phyloP scores from a whole-genome alignment of 2,888 invertebrate genomes.

The Philaethria dido region DNA sequence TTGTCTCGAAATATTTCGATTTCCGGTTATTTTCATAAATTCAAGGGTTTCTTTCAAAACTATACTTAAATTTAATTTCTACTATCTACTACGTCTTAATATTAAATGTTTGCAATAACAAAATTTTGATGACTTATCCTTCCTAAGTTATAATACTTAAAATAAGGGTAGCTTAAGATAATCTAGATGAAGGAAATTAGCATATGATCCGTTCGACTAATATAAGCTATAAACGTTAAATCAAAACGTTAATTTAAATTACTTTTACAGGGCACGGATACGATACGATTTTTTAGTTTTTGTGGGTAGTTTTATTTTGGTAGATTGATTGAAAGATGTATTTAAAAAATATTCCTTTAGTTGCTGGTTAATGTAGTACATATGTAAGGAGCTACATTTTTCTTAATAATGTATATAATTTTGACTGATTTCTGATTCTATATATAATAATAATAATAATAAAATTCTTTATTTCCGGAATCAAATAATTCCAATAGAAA shows the following conservation, averaged over 20 bases:
- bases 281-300: slow-evolving; percentile 40
- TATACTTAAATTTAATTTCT: slow-evolving; percentile 2
- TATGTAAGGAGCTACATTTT: no score
- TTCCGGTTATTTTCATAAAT: no score
- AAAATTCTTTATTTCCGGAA: no score
- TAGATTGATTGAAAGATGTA: no score
- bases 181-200: slow-evolving; percentile 48
- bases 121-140: slow-evolving; percentile 33
- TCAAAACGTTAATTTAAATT: slow-evolving; percentile 41
- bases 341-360: no score
- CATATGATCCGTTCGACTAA: slow-evolving; percentile 51
- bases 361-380: no score
- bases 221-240: slow-evolving; percentile 51
- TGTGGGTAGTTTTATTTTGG: no score
- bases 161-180: slow-evolving; percentile 39
- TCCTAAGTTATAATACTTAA: slow-evolving; percentile 37
- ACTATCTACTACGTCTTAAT: slow-evolving; percentile 6
- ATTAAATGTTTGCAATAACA: slow-evolving; percentile 33
- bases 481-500: no score
- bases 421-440: no score
- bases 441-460: no score
- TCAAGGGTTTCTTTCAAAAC: background rate
- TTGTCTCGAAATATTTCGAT: no score
- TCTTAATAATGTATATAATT: no score
- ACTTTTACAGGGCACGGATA: slow-evolving; percentile 35